These are phyloP conservation scores for Cheilosia vernalis DNA, from an alignment of 2,888 invertebrate genomes.

Conservation along the genomic window DNA sequence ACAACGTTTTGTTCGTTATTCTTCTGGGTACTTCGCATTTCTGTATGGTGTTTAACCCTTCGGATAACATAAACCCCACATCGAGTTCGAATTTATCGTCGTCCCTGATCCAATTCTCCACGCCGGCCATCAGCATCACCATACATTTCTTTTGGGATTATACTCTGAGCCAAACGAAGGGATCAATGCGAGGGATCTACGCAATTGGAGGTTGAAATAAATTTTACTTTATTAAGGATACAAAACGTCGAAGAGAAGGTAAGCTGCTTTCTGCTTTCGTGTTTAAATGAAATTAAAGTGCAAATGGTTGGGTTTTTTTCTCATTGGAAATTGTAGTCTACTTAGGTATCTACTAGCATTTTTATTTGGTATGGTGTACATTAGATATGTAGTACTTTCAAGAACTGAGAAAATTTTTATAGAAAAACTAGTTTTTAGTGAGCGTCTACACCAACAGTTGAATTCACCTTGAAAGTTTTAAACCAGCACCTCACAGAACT, in stretches of 20 bases:
- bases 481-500: too few relatives aligned
- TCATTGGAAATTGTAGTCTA: too few relatives aligned
- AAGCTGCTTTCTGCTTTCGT: neutral
- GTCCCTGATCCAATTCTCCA: slow-evolving; percentile 36
- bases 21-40: neutral
- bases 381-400: too few relatives aligned
- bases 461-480: too few relatives aligned
- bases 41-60: neutral
- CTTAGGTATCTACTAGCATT: too few relatives aligned
- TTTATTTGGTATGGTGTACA: too few relatives aligned
- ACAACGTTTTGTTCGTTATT: slow-evolving; percentile 34
- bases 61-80: slow-evolving; percentile 15
- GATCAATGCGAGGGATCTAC: slow-evolving; percentile 64
- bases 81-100: slow-evolving; percentile 2
- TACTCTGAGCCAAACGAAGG: slow-evolving; percentile 44
- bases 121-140: neutral
- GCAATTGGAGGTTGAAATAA: slow-evolving; percentile 43
- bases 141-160: slow-evolving; percentile 62
- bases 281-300: too few relatives aligned
- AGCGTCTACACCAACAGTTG: too few relatives aligned
- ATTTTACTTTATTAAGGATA: slow-evolving; percentile 55
- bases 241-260: slow-evolving; percentile 61
- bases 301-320: too few relatives aligned
- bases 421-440: too few relatives aligned
- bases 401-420: too few relatives aligned